These are phyloP conservation scores for Sebastolobus altivelis DNA, from an alignment of 2,797 vertebrate species.

Conservation along the genomic window DNA sequence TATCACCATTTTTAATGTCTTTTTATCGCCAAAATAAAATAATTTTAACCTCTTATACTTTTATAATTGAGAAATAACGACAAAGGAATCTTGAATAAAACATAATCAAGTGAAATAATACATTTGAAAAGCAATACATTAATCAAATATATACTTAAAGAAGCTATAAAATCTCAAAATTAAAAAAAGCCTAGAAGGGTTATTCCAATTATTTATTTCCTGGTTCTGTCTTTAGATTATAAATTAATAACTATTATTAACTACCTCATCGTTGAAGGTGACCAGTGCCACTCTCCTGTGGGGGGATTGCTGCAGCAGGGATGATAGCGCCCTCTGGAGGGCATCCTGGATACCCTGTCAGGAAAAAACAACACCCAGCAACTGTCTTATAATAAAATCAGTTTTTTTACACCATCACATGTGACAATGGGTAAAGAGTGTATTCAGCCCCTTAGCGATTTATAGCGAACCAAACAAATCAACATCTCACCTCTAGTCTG, in stretches of 20 bases:
- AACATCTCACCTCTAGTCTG: conserved; percentile 78
- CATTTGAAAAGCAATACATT: not conserved
- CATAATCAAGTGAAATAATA: not conserved
- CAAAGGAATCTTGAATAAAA: not conserved
- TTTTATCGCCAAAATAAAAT: too few relatives aligned
- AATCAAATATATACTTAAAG: not conserved
- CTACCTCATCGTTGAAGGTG: conserved; percentile 84
- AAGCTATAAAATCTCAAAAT: not conserved
- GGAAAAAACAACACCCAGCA: not conserved
- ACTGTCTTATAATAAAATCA: not conserved
- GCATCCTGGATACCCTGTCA: conserved; percentile 84
- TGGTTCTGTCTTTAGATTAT: too few relatives aligned
- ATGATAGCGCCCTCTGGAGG: conserved; percentile 74
- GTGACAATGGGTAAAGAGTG: not conserved
- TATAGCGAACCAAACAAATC: not conserved
- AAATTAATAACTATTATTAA: not conserved
- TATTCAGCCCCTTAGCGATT: not conserved
- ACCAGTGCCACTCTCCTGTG: conserved; percentile 83
- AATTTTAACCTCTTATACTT: too few relatives aligned
- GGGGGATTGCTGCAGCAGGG: conserved; percentile 74
- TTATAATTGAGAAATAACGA: too few relatives aligned
- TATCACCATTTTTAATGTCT: too few relatives aligned
- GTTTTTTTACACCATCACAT: too few relatives aligned
- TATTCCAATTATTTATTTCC: too few relatives aligned
- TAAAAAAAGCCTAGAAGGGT: accelerated